Evolutionary conservation across 2,797 vertebrate genomes (phyloP).

Genomic region (Hippocampus kuda): DNA sequence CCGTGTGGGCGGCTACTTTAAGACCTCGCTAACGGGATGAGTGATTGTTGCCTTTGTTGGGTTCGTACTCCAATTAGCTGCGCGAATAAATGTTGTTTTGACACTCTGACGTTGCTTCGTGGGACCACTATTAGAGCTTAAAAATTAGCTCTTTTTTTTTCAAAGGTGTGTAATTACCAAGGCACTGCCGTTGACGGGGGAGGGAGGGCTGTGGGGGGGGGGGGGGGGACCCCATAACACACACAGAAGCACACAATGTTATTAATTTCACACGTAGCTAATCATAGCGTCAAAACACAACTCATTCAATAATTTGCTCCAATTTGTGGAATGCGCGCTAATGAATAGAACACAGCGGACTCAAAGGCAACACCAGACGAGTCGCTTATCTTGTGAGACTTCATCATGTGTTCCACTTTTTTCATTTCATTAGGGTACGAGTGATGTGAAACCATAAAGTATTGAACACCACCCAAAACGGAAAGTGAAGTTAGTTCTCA

Average conservation of each 20-base stretch:
- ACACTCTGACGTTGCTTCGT: constrained; percentile 24
- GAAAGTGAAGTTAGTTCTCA: no score
- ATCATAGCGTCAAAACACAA: neutral
- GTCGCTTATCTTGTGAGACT: neutral
- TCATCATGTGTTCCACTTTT: no score
- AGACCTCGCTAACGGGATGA: constrained; percentile 28
- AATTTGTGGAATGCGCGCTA: neutral
- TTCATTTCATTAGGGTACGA: no score
- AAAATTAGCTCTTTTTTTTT: neutral
- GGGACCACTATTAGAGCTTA: constrained; percentile 5
- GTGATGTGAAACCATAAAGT: no score
- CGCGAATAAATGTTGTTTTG: constrained; percentile 27
- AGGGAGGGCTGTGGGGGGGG: neutral
- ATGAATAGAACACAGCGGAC: neutral
- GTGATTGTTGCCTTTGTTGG: constrained; percentile 32
- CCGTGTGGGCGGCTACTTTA: constrained; percentile 19
- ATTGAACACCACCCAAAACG: no score
- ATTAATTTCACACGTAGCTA: neutral
- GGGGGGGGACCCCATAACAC: neutral
- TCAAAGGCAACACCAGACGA: neutral
- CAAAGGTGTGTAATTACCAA: neutral
- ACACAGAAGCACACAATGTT: neutral
- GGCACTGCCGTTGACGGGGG: neutral
- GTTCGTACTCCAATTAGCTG: constrained; percentile 30
- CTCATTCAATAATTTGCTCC: neutral